A percentile compares a stretch with the other conserved stretches of the same genome.
These are phyloP conservation scores for Acrobasis consociella DNA, from an alignment of 2,888 invertebrate genomes.

Conservation along the genomic window DNA sequence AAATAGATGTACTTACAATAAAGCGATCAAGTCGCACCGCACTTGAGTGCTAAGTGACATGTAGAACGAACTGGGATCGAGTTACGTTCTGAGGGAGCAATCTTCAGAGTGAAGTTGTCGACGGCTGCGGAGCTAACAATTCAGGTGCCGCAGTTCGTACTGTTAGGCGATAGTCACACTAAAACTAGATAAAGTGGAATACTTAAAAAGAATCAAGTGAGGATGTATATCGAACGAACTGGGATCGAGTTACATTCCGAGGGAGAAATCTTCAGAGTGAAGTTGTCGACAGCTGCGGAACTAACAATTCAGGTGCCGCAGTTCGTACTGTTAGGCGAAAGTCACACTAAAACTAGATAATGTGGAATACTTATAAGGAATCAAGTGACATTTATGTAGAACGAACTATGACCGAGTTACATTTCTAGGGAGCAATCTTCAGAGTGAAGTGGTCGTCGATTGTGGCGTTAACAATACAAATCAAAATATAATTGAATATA, in stretches of 20 bases:
- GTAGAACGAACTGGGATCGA: conserved; percentile 41
- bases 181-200: not conserved
- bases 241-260: conserved; percentile 46
- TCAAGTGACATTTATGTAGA: too few relatives aligned
- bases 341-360: conserved; percentile 17
- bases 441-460: conserved; percentile 56
- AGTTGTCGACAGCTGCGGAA: conserved; percentile 49
- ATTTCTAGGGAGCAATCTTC: conserved; percentile 58
- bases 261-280: conserved; percentile 64
- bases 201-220: conserved; percentile 9
- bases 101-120: conserved; percentile 63
- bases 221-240: conserved; percentile 38
- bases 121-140: conserved; percentile 52
- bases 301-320: conserved; percentile 58
- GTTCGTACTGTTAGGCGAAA: conserved; percentile 25
- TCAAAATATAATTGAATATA: conserved; percentile 26
- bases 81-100: conserved; percentile 52
- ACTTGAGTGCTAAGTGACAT: conserved; percentile 24
- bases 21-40: conserved; percentile 14
- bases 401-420: conserved; percentile 28
- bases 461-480: conserved; percentile 55
- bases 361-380: too few relatives aligned
- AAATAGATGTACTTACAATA: conserved; percentile 14
- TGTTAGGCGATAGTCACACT: conserved; percentile 24
- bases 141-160: conserved; percentile 47